Evolutionary conservation across 92 coral and sea anemone genomes (phyloP).

Genomic region (Isaurus tuberculatus): DNA sequence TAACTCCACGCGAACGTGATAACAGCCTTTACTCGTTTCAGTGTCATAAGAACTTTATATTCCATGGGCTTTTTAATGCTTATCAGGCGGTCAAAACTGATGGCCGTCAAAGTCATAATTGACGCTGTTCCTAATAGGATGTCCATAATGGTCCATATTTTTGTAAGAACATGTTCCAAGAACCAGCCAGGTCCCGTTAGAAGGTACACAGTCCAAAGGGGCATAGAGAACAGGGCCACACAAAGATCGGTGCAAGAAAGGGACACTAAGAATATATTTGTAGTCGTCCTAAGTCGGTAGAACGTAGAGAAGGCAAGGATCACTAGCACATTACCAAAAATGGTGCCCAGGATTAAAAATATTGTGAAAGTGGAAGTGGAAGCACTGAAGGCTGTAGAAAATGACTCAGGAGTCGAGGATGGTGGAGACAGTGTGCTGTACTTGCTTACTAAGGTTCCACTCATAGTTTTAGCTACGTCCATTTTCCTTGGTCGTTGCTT

Average conservation of each 20-base stretch:
- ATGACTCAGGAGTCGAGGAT: slow-evolving; percentile 5
- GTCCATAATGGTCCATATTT: slow-evolving; percentile 84
- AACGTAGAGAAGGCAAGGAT: slow-evolving; percentile 66
- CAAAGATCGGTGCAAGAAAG: slow-evolving; percentile 83
- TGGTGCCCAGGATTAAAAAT: slow-evolving; percentile 64
- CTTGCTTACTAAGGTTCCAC: neutral
- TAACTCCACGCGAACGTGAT: slow-evolving; percentile 73
- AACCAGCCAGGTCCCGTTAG: slow-evolving; percentile 79
- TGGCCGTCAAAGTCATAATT: slow-evolving; percentile 80
- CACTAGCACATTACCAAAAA: slow-evolving; percentile 74
- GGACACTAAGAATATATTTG: slow-evolving; percentile 82
- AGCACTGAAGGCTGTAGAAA: slow-evolving; percentile 56
- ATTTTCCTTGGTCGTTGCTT: neutral
- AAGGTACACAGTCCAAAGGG: slow-evolving; percentile 76
- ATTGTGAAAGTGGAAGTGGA: slow-evolving; percentile 64
- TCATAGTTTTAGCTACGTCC: neutral
- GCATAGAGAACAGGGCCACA: slow-evolving; percentile 84
- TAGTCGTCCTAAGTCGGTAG: slow-evolving; percentile 64
- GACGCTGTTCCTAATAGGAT: slow-evolving; percentile 86
- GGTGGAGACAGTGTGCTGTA: neutral
- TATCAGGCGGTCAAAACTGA: slow-evolving; percentile 82
- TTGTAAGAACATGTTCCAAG: slow-evolving; percentile 39
- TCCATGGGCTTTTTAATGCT: slow-evolving; percentile 69
- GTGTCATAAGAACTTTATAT: slow-evolving; percentile 67
- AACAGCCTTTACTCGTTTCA: slow-evolving; percentile 44